Evolutionary conservation across 1,140 invertebrate species (phyloP).

Genomic region (Meloidogyne hapla): DNA sequence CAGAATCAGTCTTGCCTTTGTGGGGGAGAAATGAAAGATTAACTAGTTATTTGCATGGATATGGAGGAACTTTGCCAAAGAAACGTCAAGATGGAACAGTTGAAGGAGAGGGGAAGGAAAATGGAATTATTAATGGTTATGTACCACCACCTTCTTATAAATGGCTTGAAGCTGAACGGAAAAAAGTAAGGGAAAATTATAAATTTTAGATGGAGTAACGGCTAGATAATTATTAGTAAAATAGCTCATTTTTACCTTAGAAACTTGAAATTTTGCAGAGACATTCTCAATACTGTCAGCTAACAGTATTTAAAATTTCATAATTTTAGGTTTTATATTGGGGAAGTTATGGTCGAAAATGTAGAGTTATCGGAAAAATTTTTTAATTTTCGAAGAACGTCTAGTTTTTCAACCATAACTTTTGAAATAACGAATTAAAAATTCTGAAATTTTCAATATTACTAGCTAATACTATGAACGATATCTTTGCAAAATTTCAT

Average conservation of each 20-base stretch:
- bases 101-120: slow-evolving; percentile 10
- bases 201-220: too few relatives aligned
- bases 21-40: slow-evolving; percentile 27
- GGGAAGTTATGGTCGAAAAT: background rate
- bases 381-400: too few relatives aligned
- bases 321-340: background rate
- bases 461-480: too few relatives aligned
- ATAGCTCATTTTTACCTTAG: background rate
- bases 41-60: slow-evolving; percentile 18
- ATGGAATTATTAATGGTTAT: background rate
- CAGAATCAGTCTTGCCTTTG: slow-evolving; percentile 16
- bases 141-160: background rate
- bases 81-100: background rate
- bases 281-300: background rate
- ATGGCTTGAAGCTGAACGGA: background rate
- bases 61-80: slow-evolving; percentile 6
- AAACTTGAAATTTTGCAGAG: background rate
- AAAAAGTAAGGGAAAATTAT: background rate
- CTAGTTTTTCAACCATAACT: too few relatives aligned
- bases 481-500: too few relatives aligned
- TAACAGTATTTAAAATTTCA: background rate
- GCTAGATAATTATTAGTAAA: background rate
- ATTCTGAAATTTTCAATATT: too few relatives aligned
- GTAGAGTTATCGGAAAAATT: too few relatives aligned
- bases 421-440: too few relatives aligned